Base-by-base conservation (phyloP, 2,888 invertebrate genomes). In the Ophonus ardosiacus region DNA sequence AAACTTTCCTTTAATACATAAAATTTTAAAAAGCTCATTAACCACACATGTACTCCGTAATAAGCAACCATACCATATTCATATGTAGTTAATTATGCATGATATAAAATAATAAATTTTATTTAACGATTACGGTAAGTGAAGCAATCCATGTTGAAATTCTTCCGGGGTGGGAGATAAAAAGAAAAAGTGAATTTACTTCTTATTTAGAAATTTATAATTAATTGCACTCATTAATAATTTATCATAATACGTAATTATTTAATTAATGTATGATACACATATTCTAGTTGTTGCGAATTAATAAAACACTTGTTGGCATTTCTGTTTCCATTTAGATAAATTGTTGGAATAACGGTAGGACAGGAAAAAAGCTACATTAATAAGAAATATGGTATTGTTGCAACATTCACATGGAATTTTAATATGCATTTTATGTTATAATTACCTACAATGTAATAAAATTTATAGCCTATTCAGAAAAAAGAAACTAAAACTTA, bases 201-300 rank as follows among this genome's bases (percentile, higher is more conserved):
- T 61, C 61, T 81, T 65, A 63, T 81, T 65, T 65, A 81, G 78
- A 81, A 63, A 81, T 81, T 81, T 40, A 80, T 59, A 80, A 80
- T 79, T 80, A 80, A 80, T 81, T 81, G 81, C 18, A n/a, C 15
- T 63, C 18, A 81, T 81, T 81, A 81, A 61, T 61, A 61, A 81
- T 63, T 43, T 65, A 81, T 81, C 43, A 81, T 65, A 78, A 43
- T 40, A 43, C 40, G 17, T 74, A 74, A 74, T 40, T 74, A 74
- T 74, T 40, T 40, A 74, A 74, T 68, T 74, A 74, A 74, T 74
- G 31, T 68, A 74, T 74, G 71, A 40, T 68, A 68, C n/a, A 68
- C 24, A 68, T 31, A 68, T 31, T 59, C 59, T 7, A 18, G 56
- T 15, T 59, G 59, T 15, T 63, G 63, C 63, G 7, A 8, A 43